A percentile compares a stretch with the other conserved stretches of the same genome.
Conservation (phyloP, 2,888 invertebrate species). For the Pelosia muscerda region DNA sequence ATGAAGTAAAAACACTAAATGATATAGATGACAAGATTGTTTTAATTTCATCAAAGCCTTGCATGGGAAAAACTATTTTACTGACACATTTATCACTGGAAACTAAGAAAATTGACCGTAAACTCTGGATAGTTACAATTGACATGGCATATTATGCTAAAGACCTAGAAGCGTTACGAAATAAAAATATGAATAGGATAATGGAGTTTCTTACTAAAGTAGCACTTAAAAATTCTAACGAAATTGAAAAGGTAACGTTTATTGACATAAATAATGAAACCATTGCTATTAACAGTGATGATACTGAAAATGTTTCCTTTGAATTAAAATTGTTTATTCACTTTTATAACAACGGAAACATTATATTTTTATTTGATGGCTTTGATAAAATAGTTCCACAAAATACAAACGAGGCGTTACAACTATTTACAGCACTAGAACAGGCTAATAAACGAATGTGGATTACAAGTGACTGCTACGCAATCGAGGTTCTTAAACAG, state of each 20-base stretch:
- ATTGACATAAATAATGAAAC: conserved; percentile 30
- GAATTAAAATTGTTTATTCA: conserved; percentile 57
- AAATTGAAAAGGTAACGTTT: conserved; percentile 38
- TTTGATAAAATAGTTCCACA: conserved; percentile 57
- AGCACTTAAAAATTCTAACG: conserved; percentile 48
- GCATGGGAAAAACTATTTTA: conserved; percentile 59
- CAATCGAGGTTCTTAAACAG: conserved; percentile 44
- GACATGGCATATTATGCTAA: conserved; percentile 52
- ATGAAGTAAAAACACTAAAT: conserved; percentile 48
- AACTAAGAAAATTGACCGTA: conserved; percentile 49
- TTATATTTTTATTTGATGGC: conserved; percentile 60
- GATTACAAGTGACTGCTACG: conserved; percentile 56
- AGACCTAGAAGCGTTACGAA: conserved; percentile 47
- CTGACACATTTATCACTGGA: conserved; percentile 56
- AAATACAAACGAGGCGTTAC: conserved; percentile 53
- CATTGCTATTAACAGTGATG: conserved; percentile 24
- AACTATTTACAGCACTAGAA: conserved; percentile 49
- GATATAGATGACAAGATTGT: conserved; percentile 52
- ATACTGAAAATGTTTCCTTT: conserved; percentile 37
- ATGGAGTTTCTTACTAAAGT: conserved; percentile 51
- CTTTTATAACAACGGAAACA: conserved; percentile 50
- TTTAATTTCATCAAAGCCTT: conserved; percentile 52
- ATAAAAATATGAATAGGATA: conserved; percentile 31
- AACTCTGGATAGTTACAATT: conserved; percentile 57
- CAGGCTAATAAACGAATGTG: conserved; percentile 51